Evolutionary conservation across 1,140 invertebrate genomes (phyloP), one percentile per base, ranked within the genome.

Genomic region (Phymastichus coffea): DNA sequence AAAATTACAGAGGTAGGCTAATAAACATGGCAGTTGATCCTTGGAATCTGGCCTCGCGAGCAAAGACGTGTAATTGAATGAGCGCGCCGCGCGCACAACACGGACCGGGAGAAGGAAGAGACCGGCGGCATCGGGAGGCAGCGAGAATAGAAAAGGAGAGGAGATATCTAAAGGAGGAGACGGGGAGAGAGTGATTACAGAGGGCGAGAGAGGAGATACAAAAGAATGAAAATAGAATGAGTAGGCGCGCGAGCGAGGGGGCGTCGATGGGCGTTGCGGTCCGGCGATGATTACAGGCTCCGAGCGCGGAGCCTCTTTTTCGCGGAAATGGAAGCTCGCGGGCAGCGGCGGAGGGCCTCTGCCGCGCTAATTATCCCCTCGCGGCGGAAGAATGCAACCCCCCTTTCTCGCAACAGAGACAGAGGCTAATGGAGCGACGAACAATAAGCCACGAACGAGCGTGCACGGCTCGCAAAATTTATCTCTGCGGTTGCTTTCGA

Each of bases 191-290:
- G n/a, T n/a, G n/a, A 22, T 17, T 22, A 57, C 15, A 55, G 22
- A 38, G 43, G 20, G 28, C 22, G 40, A 49, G 4, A 51, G 35
- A 22, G 51, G n/a, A 57, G 43, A 54, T 10, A 19, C 38, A 58
- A 28, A 38, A 26, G 57, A 57, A 52, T 52, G 40, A 53, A 54
- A 23, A 12, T 20, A 52, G 49, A 51, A 35, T 12, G 17, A 30
- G 40, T n/a, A n/a, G n/a, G n/a, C 10, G 63, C 65, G 71, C 67
- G 67, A 71, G 72, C 70, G 70, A 72, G 71, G 70, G 73, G 73
- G 70, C 71, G 77, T 77, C 71, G 75, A 72, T 78, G 77, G 78
- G 77, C 75, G 77, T 73, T 76, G 77, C 76, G 78, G 76, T 70
- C 72, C 70, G 69, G 74, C 74, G 75, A 78, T 78, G 76, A 79